Evolutionary conservation across 2,797 vertebrate genomes (phyloP), one percentile per base, ranked within the genome.

Genomic region (Intellagama lesueurii): DNA sequence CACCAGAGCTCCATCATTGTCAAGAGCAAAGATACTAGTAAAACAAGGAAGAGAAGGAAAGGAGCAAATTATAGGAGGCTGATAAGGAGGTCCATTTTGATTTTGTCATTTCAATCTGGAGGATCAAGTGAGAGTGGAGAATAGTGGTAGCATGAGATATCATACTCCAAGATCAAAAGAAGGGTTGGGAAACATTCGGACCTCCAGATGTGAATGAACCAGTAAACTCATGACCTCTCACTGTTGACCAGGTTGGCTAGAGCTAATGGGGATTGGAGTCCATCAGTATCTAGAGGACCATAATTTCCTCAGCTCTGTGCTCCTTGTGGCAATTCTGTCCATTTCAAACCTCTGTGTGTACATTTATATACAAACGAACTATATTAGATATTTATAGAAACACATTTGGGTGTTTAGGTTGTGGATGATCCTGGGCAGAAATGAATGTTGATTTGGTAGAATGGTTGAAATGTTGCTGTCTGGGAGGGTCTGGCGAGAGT

Each of bases 1-100:
- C 87, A 91, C 52, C 92, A 96, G 32, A 16, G 96, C 94, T 28
- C 97, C 95, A 0, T 89, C 73, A 0, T 94, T 94, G 77, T 93
- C 89, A 92, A 97, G 91, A 84, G 94, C 94, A 90, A 96, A 89
- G 92, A 97, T 95, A 92, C 96, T 97, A 93, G 72, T 81, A 91
- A 28, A 87, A 88, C 17, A 52, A 94, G 64, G 83, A 90, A 90
- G 70, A 83, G 22, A 70, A 22, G 32, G 35, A 86, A 19, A 68
- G 44, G 68, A 75, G 26, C 70, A 83, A 86, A 77, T 17, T 24
- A 64, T 86, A 47, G 69, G 49, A 24, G 47, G 32, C 17, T 40
- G 28, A 64, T 56, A 73, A 83, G 52, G 30, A 78, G 47, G 66
- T 56, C 44, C 47, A 12, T 82, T 76, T 86, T 35, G n/a, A 68